A percentile compares a stretch with the other conserved stretches of the same genome.
These are phyloP conservation scores for Palloptera scutellata DNA, from an alignment of 2,888 invertebrate genomes.

Conservation along the genomic window DNA sequence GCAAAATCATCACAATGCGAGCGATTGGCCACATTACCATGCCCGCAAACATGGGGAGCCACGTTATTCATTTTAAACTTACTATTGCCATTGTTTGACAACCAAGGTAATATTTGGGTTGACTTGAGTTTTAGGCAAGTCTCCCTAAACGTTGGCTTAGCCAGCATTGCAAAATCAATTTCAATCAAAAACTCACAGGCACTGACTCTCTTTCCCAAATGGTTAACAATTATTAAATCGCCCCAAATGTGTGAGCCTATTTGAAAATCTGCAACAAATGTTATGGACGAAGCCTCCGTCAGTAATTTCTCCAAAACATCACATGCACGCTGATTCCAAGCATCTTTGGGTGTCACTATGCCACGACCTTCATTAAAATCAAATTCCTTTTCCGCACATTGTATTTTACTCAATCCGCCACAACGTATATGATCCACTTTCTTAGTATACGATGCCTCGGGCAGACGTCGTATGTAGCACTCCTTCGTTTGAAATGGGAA, in stretches of 20 bases:
- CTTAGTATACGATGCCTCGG: conserved; percentile 19
- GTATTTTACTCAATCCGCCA: conserved; percentile 41
- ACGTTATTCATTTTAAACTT: conserved; percentile 39
- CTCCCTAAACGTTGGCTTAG: conserved; percentile 29
- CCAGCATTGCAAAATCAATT: conserved; percentile 26
- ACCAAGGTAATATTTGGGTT: conserved; percentile 40
- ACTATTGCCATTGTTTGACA: conserved; percentile 42
- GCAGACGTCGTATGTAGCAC: conserved; percentile 40
- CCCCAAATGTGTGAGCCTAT: conserved; percentile 42
- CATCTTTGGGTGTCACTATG: conserved; percentile 35
- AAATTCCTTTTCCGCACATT: conserved; percentile 47
- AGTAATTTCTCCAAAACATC: conserved; percentile 45
- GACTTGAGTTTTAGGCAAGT: conserved; percentile 34
- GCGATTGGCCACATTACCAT: not conserved
- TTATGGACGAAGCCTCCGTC: conserved; percentile 43
- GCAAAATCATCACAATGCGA: conserved; percentile 36
- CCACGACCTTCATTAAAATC: conserved; percentile 43
- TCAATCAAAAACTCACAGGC: conserved; percentile 42
- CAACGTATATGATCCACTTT: conserved; percentile 36
- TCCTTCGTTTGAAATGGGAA: conserved; percentile 46
- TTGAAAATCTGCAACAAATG: conserved; percentile 41
- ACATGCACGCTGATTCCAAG: conserved; percentile 44
- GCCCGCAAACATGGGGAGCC: too few species aligned
- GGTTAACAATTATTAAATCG: conserved; percentile 44
- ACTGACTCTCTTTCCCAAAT: conserved; percentile 40